Evolutionary conservation across 2,113 vertebrate genomes (phyloP).

Genomic region (Ceyx cyanopectus): DNA sequence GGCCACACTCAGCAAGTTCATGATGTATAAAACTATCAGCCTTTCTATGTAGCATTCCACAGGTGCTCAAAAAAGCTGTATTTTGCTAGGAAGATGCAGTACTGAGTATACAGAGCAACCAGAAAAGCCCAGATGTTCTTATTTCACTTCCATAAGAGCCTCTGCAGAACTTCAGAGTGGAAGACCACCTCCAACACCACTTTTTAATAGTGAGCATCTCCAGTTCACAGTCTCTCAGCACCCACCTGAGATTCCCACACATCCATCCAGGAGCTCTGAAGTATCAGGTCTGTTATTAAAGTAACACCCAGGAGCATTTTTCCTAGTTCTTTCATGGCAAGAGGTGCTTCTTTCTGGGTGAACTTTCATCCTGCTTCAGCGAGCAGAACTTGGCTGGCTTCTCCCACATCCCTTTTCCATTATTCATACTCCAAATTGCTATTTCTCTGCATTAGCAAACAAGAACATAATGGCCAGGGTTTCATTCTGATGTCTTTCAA

Average conservation of each 20-base stretch:
- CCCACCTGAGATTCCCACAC: fast-evolving
- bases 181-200: background rate
- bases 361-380: background rate
- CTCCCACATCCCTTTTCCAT: conserved; percentile 33
- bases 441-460: conserved; percentile 44
- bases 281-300: background rate
- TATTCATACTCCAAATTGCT: conserved; percentile 40
- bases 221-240: background rate
- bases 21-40: background rate
- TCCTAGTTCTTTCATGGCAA: background rate
- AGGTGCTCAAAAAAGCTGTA: background rate
- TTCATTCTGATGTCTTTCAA: conserved; percentile 3
- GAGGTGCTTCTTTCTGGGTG: background rate
- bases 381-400: background rate
- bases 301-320: background rate
- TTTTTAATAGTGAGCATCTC: background rate
- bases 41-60: fast-evolving
- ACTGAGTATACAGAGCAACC: fast-evolving
- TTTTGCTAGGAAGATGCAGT: background rate
- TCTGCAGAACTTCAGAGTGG: background rate
- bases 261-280: background rate
- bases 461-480: background rate
- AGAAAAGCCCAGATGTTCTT: background rate
- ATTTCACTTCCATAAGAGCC: background rate
- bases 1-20: background rate